Evolutionary conservation across 2,888 invertebrate species (phyloP), one percentile per base, ranked within the genome.

Genomic region (Notodonta dromedarius): DNA sequence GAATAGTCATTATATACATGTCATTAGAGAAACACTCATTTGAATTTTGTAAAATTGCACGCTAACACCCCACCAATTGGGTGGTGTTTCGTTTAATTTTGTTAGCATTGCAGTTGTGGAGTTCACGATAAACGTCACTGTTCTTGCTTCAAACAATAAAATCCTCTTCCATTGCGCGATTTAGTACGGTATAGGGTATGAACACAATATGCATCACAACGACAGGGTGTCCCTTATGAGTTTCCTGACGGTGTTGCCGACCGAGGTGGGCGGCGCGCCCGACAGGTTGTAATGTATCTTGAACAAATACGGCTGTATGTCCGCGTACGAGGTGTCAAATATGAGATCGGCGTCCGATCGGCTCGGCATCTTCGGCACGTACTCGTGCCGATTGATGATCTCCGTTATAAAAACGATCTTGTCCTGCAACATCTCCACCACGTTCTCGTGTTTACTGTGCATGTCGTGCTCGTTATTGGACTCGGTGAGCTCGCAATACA

Each of bases 281-380:
- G 96, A 95, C 64, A 97, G 94, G 64, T 96, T 96, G 87, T 97
- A 97, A 74, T 97, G 96, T 82, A 99, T 96, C 94, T 98, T 98
- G 93, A 98, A 99, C 73, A 99, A 94, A 92, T 99, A 99, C 59
- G 99, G 99, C 90, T 99, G 99, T 59, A 99, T 97, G 88, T 99
- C 99, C 0, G 96, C 93, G 91, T 97, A 98, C 44, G 97, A 95
- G 16, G 98, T 98, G 89, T 99, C 99, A 88, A 99, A 99, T 74
- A 99, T 96, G 69, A 98, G 95, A 87, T 98, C 98, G 67, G 99
- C 94, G 87, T 99, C 98, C 24, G 96, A 96, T 85, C 97, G 97
- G 85, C 96, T 97, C 69, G 99, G 99, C 95, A 98, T 98, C 91
- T 98, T 98, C 24, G 99, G 99, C 72, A 99, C 95, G 93, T 99